These are phyloP conservation scores for Euplexia lucipara DNA, from an alignment of 2,888 invertebrate species.

Conservation along the genomic window DNA sequence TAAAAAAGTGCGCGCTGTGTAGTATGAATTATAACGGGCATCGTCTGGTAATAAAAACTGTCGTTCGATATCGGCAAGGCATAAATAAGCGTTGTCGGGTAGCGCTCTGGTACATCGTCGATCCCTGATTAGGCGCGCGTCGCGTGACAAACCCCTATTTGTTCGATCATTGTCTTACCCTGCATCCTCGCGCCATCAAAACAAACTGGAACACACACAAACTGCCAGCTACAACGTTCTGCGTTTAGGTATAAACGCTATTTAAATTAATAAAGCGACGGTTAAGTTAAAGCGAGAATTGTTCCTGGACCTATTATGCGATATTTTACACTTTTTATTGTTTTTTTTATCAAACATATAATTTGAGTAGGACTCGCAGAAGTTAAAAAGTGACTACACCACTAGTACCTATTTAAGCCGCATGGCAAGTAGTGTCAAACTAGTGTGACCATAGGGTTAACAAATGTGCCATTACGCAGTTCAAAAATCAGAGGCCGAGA, in stretches of 20 bases:
- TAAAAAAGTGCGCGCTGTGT: constrained; percentile 57
- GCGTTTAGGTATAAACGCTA: constrained; percentile 48
- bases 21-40: constrained; percentile 80
- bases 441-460: no score
- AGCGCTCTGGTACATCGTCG: constrained; percentile 83
- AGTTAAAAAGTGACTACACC: no score
- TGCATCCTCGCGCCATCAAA: constrained; percentile 85
- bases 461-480: no score
- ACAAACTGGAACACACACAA: constrained; percentile 82
- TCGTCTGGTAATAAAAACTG: constrained; percentile 80
- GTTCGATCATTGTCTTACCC: constrained; percentile 88
- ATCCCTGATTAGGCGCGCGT: constrained; percentile 85
- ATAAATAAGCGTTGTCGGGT: constrained; percentile 87
- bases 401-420: no score
- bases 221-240: constrained; percentile 63
- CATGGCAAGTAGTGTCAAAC: no score
- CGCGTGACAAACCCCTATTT: constrained; percentile 90
- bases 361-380: no score
- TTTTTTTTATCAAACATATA: no score
- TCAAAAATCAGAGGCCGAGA: no score
- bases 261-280: constrained; percentile 53
- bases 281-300: constrained; percentile 4
- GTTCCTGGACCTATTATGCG: not conserved
- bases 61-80: constrained; percentile 83
- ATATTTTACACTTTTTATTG: no score